Conservation (phyloP, 2,113 vertebrate genomes). For the Galeopterus variegatus region DNA sequence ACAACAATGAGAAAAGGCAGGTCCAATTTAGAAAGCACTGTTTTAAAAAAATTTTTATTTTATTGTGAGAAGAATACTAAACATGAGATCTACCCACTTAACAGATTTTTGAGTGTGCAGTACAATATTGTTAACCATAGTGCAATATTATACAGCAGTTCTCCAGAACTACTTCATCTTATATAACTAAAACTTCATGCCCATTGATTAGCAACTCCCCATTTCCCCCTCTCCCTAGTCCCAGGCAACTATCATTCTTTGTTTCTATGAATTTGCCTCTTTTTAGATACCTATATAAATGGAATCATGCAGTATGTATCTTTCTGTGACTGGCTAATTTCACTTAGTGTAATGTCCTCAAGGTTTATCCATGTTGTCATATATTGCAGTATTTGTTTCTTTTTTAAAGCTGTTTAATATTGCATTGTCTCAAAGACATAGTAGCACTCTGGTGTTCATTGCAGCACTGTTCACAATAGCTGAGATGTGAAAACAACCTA, state of each 20-base stretch:
- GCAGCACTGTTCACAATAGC: not conserved
- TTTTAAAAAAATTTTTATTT: not conserved
- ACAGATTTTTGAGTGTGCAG: not conserved
- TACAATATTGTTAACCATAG: not conserved
- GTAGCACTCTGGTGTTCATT: not conserved
- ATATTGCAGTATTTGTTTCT: not conserved
- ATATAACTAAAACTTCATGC: not conserved
- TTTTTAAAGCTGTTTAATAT: not conserved
- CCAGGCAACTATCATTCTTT: not conserved
- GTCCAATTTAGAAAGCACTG: not conserved
- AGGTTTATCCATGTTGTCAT: not conserved
- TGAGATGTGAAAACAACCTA: not conserved
- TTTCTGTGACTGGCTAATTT: not conserved
- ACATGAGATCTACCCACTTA: not conserved
- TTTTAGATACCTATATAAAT: not conserved
- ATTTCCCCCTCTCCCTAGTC: not conserved
- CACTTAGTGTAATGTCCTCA: not conserved
- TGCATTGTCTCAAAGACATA: not conserved
- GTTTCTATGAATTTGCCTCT: not conserved
- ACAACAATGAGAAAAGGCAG: not conserved
- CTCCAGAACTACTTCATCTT: not conserved
- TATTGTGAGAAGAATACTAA: not conserved
- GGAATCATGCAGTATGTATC: not conserved
- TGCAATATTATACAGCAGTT: too few species aligned
- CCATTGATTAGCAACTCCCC: not conserved